Evolutionary conservation across 2,113 vertebrate genomes (phyloP).

Genomic region (Platycercus adscitus): DNA sequence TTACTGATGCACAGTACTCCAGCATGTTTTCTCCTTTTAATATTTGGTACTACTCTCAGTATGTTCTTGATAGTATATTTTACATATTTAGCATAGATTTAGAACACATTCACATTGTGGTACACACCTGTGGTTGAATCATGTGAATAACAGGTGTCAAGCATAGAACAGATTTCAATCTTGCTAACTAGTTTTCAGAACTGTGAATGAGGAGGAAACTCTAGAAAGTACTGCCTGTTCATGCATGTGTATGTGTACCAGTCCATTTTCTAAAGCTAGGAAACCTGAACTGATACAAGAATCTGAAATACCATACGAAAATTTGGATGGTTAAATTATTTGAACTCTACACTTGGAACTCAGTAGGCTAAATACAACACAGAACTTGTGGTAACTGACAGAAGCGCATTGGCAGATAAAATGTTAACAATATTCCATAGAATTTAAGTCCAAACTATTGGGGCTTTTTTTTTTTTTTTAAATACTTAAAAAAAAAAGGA

Average conservation of each 20-base stretch:
- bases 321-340: background rate
- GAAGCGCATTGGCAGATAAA: background rate
- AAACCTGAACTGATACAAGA: background rate
- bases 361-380: background rate
- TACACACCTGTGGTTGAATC: background rate
- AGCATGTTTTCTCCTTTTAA: background rate
- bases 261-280: background rate
- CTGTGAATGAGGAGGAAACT: background rate
- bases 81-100: background rate
- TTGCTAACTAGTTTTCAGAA: background rate
- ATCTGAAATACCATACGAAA: background rate
- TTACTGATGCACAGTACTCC: background rate
- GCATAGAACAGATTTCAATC: background rate
- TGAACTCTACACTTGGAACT: background rate
- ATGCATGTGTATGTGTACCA: background rate
- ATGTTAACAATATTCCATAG: background rate
- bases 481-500: background rate
- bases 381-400: background rate
- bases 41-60: background rate
- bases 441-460: background rate
- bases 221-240: background rate
- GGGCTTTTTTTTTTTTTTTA: background rate
- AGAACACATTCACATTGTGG: background rate
- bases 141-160: background rate
- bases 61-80: background rate